These are phyloP conservation scores for Drosophila ezoana DNA, from an alignment of 2,888 invertebrate genomes.

Conservation along the genomic window DNA sequence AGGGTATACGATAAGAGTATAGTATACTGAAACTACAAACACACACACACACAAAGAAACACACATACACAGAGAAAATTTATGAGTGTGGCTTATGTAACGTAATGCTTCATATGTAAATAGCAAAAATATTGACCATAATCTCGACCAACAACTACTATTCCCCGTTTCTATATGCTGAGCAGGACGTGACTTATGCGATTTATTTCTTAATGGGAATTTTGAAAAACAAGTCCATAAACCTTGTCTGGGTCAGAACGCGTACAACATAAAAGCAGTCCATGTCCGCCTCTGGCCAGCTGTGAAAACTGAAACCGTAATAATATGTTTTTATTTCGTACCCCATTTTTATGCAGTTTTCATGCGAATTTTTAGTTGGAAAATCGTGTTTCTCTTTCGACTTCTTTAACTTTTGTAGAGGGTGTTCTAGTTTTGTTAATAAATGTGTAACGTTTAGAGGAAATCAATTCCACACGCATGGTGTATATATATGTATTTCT, in stretches of 20 bases:
- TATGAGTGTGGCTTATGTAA: slow-evolving; percentile 35
- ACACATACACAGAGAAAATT: slow-evolving; percentile 35
- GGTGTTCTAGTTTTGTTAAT: neutral
- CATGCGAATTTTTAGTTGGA: slow-evolving; percentile 21
- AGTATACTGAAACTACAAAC: slow-evolving; percentile 1
- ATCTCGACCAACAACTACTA: slow-evolving; percentile 11
- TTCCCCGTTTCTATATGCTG: slow-evolving; percentile 40
- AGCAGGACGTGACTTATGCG: slow-evolving; percentile 73
- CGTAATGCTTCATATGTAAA: slow-evolving; percentile 28
- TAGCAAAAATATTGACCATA: slow-evolving; percentile 18
- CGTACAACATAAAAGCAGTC: slow-evolving; percentile 23
- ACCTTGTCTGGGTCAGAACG: slow-evolving; percentile 74
- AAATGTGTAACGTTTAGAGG: neutral
- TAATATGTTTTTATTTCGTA: slow-evolving; percentile 39
- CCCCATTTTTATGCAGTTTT: slow-evolving; percentile 54
- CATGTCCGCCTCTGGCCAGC: neutral
- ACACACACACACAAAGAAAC: slow-evolving; percentile 19
- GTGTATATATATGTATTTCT: no score
- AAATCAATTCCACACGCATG: neutral
- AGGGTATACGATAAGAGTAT: slow-evolving; percentile 28
- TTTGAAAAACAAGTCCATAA: slow-evolving; percentile 69
- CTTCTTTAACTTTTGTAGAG: no score
- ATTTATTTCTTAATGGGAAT: slow-evolving; percentile 25
- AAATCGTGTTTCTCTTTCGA: neutral
- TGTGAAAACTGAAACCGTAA: slow-evolving; percentile 28